Conservation (phyloP, 2,797 vertebrate species). For the Gymnopithys bicolor region DNA sequence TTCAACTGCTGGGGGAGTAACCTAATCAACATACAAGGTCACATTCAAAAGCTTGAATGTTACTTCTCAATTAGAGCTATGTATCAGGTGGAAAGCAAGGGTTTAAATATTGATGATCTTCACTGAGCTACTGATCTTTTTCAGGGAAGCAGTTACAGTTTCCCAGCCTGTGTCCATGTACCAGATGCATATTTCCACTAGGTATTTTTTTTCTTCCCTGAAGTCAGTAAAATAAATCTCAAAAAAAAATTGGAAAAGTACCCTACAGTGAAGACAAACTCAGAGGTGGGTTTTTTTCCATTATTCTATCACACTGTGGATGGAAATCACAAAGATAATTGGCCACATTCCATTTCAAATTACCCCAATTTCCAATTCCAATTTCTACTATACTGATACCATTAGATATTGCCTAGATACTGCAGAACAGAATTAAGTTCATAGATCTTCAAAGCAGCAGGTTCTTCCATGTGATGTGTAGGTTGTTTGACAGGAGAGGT, state of each 20-base stretch:
- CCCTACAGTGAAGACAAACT: neutral
- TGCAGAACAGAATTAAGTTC: neutral
- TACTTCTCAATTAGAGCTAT: conserved; percentile 36
- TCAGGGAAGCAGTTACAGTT: neutral
- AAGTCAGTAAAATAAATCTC: neutral
- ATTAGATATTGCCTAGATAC: neutral
- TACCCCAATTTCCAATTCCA: neutral
- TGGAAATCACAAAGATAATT: neutral
- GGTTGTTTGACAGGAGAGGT: neutral
- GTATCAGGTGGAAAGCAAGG: neutral
- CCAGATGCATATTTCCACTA: neutral
- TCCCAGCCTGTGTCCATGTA: neutral
- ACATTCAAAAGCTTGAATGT: conserved; percentile 22
- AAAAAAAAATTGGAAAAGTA: neutral
- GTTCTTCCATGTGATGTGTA: neutral
- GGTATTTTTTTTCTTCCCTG: neutral
- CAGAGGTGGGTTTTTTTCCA: fast-evolving
- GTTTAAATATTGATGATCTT: conserved; percentile 48
- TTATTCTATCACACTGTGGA: neutral
- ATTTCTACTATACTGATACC: neutral
- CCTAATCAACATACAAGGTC: conserved; percentile 24
- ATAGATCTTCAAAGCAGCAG: neutral
- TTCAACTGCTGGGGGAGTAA: neutral
- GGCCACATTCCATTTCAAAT: neutral
- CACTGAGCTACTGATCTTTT: neutral